Percentiles rank a stretch among this genome's conserved stretches.
These are phyloP conservation scores for Caenorhabditis latens DNA, from an alignment of 1,140 invertebrate genomes.

Conservation along the genomic window DNA sequence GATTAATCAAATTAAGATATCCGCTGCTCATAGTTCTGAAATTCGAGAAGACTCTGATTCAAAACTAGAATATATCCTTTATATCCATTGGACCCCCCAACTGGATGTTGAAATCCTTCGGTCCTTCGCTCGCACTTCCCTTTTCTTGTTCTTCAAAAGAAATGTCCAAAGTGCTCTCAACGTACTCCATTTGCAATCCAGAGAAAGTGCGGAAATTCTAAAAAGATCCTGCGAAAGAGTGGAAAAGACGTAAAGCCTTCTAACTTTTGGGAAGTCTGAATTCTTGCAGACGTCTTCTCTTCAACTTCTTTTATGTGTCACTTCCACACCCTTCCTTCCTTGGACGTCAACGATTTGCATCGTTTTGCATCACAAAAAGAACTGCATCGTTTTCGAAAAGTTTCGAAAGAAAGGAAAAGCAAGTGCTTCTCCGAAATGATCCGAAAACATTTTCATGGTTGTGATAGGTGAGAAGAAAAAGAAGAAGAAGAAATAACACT, in stretches of 20 bases:
- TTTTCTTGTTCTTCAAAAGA: neutral
- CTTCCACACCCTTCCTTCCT: conserved; percentile 45
- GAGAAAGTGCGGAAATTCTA: neutral
- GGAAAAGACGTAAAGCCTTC: neutral
- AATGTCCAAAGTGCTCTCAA: conserved; percentile 3
- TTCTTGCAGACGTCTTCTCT: neutral
- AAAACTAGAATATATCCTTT: too few species aligned
- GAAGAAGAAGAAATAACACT: neutral
- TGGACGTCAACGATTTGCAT: conserved; percentile 32
- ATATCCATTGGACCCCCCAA: neutral
- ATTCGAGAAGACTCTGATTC: neutral
- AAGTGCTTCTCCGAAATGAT: conserved; percentile 41
- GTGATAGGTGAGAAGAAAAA: neutral
- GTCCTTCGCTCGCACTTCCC: neutral
- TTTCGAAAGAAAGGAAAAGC: conserved; percentile 26
- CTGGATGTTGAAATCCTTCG: too few species aligned
- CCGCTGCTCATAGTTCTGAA: neutral
- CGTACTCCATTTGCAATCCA: neutral
- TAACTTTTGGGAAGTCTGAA: neutral
- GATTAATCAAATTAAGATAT: neutral
- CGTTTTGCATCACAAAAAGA: conserved; percentile 30
- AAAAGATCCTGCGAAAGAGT: neutral
- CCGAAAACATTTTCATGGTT: neutral
- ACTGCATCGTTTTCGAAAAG: neutral
- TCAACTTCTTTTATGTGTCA: conserved; percentile 13